A percentile compares a stretch with the other conserved stretches of the same genome.
These are phyloP conservation scores for Argyresthia goedartella DNA, from an alignment of 2,888 invertebrate species.

Conservation along the genomic window DNA sequence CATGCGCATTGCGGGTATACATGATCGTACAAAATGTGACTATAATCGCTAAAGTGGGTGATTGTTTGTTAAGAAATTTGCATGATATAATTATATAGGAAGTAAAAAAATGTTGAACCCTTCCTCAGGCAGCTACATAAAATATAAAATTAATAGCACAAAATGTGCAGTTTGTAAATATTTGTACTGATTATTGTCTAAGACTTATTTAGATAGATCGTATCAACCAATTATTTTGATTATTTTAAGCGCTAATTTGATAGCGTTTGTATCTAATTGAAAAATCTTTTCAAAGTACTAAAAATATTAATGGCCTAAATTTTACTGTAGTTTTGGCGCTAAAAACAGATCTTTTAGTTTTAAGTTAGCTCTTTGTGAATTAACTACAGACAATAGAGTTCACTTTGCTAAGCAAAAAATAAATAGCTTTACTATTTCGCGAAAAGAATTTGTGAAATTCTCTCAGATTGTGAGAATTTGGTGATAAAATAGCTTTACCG, in stretches of 20 bases:
- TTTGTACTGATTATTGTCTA: constrained; percentile 44
- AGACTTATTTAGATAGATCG: constrained; percentile 50
- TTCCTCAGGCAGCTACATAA: constrained; percentile 51
- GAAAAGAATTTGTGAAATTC: constrained; percentile 23
- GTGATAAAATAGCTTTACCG: constrained; percentile 69
- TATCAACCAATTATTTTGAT: background rate
- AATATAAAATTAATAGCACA: constrained; percentile 32
- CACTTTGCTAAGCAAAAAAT: background rate
- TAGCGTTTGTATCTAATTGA: background rate
- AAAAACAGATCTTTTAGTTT: background rate
- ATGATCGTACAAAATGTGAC: constrained; percentile 64
- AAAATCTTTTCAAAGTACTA: background rate
- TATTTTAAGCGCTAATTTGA: too few relatives aligned
- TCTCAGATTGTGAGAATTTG: constrained; percentile 43
- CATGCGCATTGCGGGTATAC: constrained; percentile 24
- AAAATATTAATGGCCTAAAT: background rate
- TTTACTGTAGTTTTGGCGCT: background rate
- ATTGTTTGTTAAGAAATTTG: constrained; percentile 26
- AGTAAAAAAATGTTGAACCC: constrained; percentile 34
- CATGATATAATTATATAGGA: constrained; percentile 22
- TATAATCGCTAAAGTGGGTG: constrained; percentile 42
- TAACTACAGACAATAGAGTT: constrained; percentile 2
- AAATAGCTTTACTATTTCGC: background rate
- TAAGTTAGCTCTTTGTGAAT: background rate
- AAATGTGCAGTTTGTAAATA: constrained; percentile 54